Base-by-base conservation (phyloP, 2,113 vertebrate species). In the Chloropsis hardwickii region DNA sequence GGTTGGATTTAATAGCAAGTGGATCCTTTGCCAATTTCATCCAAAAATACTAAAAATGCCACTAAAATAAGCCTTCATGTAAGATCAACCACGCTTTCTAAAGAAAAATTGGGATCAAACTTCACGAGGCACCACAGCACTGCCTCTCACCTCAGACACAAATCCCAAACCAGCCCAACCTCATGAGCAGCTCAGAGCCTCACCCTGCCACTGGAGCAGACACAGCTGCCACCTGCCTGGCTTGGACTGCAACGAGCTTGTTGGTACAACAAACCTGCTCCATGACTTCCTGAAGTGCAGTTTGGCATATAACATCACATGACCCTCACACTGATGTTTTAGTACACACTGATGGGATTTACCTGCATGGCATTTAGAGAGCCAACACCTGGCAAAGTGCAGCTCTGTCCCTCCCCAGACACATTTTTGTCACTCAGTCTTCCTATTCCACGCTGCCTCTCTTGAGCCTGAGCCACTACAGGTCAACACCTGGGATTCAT, bases 191-290 rank as follows among this genome's bases (percentile, higher is more conserved):
- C 19, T 25, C 72, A 84, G 39, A 67, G 29, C 44, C 60, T 31
- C 47, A 18, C 11, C 35, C 37, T 19, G 28, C 40, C 24, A 2
- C 44, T 5, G n/a, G 64, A 42, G 44, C 18, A 64, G 37, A 50
- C 70, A 20, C 1, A 70, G 82, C 47, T n/a, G 40, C 48, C 82
- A 93, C 76, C 94, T 93, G 82, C 69, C 81, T 45, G 47, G 10
- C 50, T 8, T 39, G 35, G 56, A 17, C 21, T 47, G 31, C 23
- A 3, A 21, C 0, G 4, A 35, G 11, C 24, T 44, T 86, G 82
- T 93, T 94, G 88, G 61, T 33, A 66, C 64, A 96, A 94, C 86
- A 97, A 65, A 79, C 23, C 16, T 23, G 60, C 37, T 80, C 64
- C 5, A 7, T 44, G 50, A n/a, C 60, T 66, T 61, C 2, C 5